Conservation (phyloP, 2,888 invertebrate species). For the Dyspetes luteomarginatus region DNA sequence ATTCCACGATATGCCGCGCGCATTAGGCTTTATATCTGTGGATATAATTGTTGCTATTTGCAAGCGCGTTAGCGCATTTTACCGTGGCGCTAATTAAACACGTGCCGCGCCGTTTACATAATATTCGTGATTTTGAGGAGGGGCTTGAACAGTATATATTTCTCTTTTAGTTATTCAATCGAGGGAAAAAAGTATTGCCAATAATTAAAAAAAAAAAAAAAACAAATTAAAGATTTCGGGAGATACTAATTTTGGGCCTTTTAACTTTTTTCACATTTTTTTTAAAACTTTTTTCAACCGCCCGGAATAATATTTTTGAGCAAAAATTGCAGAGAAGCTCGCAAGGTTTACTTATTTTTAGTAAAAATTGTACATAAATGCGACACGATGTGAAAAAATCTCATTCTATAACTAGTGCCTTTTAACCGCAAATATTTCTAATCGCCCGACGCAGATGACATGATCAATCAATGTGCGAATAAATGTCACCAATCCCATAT, state of each 20-base stretch:
- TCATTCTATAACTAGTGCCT: not conserved
- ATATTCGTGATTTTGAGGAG: conserved; percentile 3
- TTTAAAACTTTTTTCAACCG: too few relatives aligned
- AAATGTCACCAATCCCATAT: conserved; percentile 22
- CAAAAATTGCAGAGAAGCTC: too few relatives aligned
- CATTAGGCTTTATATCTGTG: not conserved
- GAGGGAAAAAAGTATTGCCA: not conserved
- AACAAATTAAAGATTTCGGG: too few relatives aligned
- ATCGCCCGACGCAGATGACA: not conserved
- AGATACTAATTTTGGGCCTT: too few relatives aligned
- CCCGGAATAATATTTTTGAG: too few relatives aligned
- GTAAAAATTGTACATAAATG: too few relatives aligned
- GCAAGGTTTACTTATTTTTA: too few relatives aligned
- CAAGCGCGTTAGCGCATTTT: conserved; percentile 13
- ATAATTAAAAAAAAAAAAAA: too few relatives aligned
- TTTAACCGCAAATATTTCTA: not conserved
- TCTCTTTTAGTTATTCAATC: not conserved
- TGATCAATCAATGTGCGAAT: conserved; percentile 28
- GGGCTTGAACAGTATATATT: not conserved
- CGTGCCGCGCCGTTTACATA: conserved; percentile 11
- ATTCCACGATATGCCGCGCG: conserved; percentile 18
- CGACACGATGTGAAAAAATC: too few relatives aligned
- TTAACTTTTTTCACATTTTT: too few relatives aligned
- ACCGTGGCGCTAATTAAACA: conserved; percentile 23
- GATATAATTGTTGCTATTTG: conserved; percentile 18